Conservation (phyloP, 2,888 invertebrate species). For the Sminthurides aquaticus region DNA sequence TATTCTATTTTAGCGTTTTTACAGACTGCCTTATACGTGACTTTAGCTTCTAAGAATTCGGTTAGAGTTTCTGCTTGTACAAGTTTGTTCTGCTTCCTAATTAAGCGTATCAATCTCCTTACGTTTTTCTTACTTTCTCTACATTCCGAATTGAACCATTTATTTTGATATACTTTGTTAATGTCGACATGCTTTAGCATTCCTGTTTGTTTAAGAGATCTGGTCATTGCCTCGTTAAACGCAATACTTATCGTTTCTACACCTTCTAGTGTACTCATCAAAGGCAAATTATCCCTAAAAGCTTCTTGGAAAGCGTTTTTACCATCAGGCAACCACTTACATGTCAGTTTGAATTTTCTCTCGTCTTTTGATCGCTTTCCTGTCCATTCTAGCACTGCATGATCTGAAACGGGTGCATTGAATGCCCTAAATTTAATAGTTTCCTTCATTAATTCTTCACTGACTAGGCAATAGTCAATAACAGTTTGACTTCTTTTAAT, state of each 20-base stretch:
- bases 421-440: not conserved
- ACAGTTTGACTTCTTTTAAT: not conserved
- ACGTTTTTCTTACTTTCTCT: too few relatives aligned
- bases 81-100: too few relatives aligned
- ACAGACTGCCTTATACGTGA: not conserved
- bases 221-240: not conserved
- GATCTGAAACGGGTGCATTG: not conserved
- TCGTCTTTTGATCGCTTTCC: not conserved
- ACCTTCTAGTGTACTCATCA: not conserved
- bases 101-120: not conserved
- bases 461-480: not conserved
- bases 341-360: not conserved
- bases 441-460: not conserved
- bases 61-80: not conserved
- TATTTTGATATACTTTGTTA: not conserved
- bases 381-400: not conserved
- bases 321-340: not conserved
- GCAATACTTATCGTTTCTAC: not conserved
- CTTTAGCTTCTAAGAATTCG: not conserved
- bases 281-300: not conserved
- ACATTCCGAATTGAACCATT: not conserved
- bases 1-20: not conserved
- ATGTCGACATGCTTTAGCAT: not conserved
- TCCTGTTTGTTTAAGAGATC: not conserved
- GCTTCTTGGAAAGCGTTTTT: not conserved